A percentile compares a stretch with the other conserved stretches of the same genome.
These are phyloP conservation scores for Coptodon bakossiorum DNA, from an alignment of 2,113 vertebrate species.

Conservation along the genomic window DNA sequence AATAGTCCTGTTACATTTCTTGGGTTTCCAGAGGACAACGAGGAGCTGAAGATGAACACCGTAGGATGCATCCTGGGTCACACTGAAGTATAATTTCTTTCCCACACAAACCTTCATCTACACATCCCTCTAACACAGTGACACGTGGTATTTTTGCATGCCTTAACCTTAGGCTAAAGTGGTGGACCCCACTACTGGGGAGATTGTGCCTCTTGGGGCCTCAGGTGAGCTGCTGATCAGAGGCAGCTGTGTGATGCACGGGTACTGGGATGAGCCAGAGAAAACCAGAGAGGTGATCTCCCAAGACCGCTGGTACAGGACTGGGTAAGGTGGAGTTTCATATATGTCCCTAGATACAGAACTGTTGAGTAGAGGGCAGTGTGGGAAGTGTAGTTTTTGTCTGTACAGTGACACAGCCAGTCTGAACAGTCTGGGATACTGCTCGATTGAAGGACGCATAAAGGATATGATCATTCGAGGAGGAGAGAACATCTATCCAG, in stretches of 20 bases:
- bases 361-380: background rate
- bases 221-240: constrained; percentile 85
- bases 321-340: constrained; percentile 76
- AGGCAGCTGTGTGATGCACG: constrained; percentile 88
- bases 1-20: constrained; percentile 90
- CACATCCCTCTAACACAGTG: background rate
- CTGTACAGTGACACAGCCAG: constrained; percentile 78
- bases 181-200: constrained; percentile 68
- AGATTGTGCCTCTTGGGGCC: constrained; percentile 68
- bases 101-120: background rate
- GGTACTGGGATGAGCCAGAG: constrained; percentile 82
- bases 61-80: constrained; percentile 81
- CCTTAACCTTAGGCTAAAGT: constrained; percentile 80
- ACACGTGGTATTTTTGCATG: background rate
- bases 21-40: constrained; percentile 73
- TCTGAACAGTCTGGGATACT: constrained; percentile 83
- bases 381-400: background rate
- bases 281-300: constrained; percentile 78
- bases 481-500: constrained; percentile 93
- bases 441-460: constrained; percentile 86
- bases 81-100: constrained; percentile 78
- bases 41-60: constrained; percentile 69
- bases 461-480: constrained; percentile 94
- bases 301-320: constrained; percentile 85
- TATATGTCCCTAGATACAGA: background rate